Evolutionary conservation across 2,797 vertebrate genomes (phyloP), one percentile per base, ranked within the genome.

Genomic region (Crocodylus rhombifer): DNA sequence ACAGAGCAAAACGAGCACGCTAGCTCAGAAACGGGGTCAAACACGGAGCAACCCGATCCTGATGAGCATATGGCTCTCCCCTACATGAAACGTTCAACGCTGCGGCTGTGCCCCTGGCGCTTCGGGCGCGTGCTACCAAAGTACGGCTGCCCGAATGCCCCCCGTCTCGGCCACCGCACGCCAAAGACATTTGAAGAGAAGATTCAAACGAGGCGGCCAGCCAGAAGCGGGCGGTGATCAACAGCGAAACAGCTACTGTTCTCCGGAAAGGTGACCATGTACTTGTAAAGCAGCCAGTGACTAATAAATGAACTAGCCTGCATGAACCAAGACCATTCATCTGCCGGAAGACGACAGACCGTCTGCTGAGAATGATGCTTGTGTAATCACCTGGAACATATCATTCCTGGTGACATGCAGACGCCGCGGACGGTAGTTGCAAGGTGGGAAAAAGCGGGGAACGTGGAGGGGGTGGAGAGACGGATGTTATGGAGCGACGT

Each of bases 401-500:
- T 57, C 88, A 87, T 73, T 4, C 56, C 86, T 36, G 1, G 4
- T 86, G 94, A 71, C 82, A 94, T 67, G 15, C 0, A 2, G 74
- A 23, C 33, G 61, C 9, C 56, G 42, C 56, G 84, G 83, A 71
- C 88, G 64, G 64, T 33, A 89, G 69, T 51, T 86, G 91, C 82
- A 82, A 92, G 57, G 58, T 1, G 25, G 26, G 33, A 91, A 28
- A 77, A 75, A 18, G 81, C 76, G 57, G 21, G 77, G 60, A 33
- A 80, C 63, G 65, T 33, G 61, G 65, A 69, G 77, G 21, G 33
- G 92, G 36, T 30, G n/a, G 85, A 51, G 65, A 11, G 75, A 79
- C n/a, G 15, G 64, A 58, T 81, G 89, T 0, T 0, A 69, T 18
- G 60, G 80, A 0, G 1, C 36, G 11, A 42, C 78, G 84, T 23